Conservation (phyloP, 2,797 vertebrate genomes). For the Sorex maritimensis region DNA sequence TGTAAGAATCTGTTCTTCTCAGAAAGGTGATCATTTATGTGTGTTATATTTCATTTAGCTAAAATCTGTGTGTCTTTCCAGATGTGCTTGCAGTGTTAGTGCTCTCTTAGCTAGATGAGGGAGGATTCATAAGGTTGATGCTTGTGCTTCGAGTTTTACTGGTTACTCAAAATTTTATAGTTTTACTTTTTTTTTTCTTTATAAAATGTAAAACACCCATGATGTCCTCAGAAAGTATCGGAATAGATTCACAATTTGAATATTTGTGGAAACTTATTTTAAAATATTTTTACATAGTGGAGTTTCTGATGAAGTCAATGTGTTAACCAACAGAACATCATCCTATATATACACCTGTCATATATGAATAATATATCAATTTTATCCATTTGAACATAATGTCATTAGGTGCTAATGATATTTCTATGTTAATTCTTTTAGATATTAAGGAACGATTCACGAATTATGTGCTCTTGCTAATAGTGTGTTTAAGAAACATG, state of each 20-base stretch:
- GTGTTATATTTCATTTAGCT: no score
- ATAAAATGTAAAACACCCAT: constrained; percentile 47
- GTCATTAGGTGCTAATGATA: neutral
- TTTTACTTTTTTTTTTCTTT: constrained; percentile 24
- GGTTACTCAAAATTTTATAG: neutral
- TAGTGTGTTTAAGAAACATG: constrained; percentile 99
- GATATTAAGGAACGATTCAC: constrained; percentile 99
- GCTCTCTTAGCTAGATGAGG: no score
- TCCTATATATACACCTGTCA: neutral
- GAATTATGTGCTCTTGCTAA: constrained; percentile 96
- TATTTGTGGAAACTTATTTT: constrained; percentile 37
- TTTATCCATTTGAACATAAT: no score
- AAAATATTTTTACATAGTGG: constrained; percentile 48
- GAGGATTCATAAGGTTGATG: no score
- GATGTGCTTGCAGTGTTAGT: no score
- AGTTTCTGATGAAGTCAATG: neutral
- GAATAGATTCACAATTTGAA: neutral
- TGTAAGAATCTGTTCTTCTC: no score
- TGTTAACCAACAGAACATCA: neutral
- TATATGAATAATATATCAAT: no score
- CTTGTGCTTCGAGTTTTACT: no score
- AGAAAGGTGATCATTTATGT: no score
- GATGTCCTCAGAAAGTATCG: neutral
- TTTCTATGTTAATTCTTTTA: constrained; percentile 85
- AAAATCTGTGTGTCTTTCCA: no score